Conservation (phyloP, 1,140 invertebrate species). For the Thaumetopoea pityocampa region DNA sequence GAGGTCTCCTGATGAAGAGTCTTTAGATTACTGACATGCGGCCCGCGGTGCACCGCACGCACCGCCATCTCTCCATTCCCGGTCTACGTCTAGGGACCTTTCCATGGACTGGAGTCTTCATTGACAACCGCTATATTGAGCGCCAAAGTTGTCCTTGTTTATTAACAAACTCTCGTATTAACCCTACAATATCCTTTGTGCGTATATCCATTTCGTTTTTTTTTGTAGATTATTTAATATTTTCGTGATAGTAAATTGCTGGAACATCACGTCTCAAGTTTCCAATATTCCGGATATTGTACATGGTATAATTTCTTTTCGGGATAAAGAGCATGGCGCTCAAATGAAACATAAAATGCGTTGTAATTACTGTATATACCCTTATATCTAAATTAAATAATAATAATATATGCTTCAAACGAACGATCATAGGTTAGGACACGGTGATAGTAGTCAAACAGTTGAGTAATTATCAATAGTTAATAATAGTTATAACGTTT, state of each 20-base stretch:
- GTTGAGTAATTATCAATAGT: slow-evolving; percentile 41
- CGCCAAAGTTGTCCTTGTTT: slow-evolving; percentile 43
- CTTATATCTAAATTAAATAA: slow-evolving; percentile 33
- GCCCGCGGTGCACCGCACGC: slow-evolving; percentile 67
- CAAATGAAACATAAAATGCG: slow-evolving; percentile 28
- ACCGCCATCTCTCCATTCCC: slow-evolving; percentile 56
- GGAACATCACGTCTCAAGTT: too few relatives aligned
- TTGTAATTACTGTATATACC: slow-evolving; percentile 67
- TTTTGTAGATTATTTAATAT: too few relatives aligned
- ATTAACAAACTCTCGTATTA: slow-evolving; percentile 29
- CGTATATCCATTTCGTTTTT: too few relatives aligned
- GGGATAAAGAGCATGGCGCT: slow-evolving; percentile 36
- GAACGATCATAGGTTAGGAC: slow-evolving; percentile 63
- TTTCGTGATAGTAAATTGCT: too few relatives aligned
- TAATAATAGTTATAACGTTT: slow-evolving; percentile 27
- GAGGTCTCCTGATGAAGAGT: slow-evolving; percentile 67
- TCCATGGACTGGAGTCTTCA: slow-evolving; percentile 72
- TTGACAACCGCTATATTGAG: slow-evolving; percentile 72
- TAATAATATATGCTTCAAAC: slow-evolving; percentile 48
- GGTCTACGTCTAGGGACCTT: slow-evolving; percentile 59
- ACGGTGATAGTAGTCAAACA: slow-evolving; percentile 67
- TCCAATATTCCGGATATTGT: too few relatives aligned
- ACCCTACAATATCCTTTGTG: too few relatives aligned
- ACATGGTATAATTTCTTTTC: too few relatives aligned
- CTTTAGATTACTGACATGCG: slow-evolving; percentile 74